A percentile compares a stretch with the other conserved stretches of the same genome.
Evolutionary conservation across 2,797 vertebrate species (phyloP).

Genomic region (Sebastes goodei): DNA sequence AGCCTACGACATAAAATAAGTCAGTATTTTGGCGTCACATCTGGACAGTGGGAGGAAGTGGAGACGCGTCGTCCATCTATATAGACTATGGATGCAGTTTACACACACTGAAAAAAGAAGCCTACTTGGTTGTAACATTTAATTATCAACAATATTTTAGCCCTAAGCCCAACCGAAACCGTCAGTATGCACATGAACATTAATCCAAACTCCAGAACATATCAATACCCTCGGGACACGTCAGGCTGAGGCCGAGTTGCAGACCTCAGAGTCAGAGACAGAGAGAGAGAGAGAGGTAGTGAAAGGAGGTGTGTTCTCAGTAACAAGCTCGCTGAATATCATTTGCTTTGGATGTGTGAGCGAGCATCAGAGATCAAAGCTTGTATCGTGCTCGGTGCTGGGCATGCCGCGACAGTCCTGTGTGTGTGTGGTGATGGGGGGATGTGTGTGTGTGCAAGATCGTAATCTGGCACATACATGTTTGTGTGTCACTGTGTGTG

Average conservation of each 20-base stretch:
- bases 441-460: conserved; percentile 26
- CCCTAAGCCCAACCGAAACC: neutral
- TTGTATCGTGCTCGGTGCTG: neutral
- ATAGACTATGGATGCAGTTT: neutral
- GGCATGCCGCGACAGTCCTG: conserved; percentile 30
- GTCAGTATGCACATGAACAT: neutral
- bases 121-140: neutral
- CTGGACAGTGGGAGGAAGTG: too few species aligned
- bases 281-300: neutral
- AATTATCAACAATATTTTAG: neutral
- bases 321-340: conserved; percentile 51
- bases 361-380: conserved; percentile 53
- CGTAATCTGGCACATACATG: conserved; percentile 52
- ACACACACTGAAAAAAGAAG: neutral
- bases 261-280: conserved; percentile 25
- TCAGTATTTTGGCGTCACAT: too few species aligned
- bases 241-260: conserved; percentile 10
- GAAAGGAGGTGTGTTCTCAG: conserved; percentile 47
- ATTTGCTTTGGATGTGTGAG: conserved; percentile 46
- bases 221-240: neutral
- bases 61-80: too few species aligned
- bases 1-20: too few species aligned
- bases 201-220: neutral
- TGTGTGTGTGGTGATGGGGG: neutral
- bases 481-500: conserved; percentile 15